These are phyloP conservation scores for Yponomeuta sedellus DNA, from an alignment of 2,888 invertebrate genomes.

Conservation along the genomic window DNA sequence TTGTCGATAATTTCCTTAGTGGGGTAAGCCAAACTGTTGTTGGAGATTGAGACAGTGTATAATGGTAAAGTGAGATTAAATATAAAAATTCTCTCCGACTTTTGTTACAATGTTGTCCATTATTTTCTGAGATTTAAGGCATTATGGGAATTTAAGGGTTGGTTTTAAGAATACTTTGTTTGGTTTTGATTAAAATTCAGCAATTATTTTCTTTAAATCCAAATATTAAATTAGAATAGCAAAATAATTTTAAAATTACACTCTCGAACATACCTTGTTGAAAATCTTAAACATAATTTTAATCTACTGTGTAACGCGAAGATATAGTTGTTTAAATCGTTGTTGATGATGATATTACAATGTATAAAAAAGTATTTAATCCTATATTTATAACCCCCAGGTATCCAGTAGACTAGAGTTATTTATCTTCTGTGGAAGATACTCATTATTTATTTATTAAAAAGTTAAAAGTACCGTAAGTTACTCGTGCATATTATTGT, in stretches of 20 bases:
- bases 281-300: neutral
- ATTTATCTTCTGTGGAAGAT: constrained; percentile 19
- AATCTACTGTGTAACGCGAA: neutral
- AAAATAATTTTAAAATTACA: neutral
- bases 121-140: neutral
- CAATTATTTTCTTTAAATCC: neutral
- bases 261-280: neutral
- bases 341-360: constrained; percentile 53
- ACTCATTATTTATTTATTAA: neutral
- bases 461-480: neutral
- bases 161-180: too few species aligned
- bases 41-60: constrained; percentile 20
- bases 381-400: constrained; percentile 46
- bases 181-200: neutral
- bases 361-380: constrained; percentile 61
- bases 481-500: neutral
- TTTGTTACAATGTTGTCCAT: neutral
- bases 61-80: constrained; percentile 13
- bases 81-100: neutral
- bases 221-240: neutral
- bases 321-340: constrained; percentile 48
- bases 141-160: too few species aligned
- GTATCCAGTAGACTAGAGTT: constrained; percentile 44
- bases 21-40: constrained; percentile 42
- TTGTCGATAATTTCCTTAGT: constrained; percentile 36